phyloP scores from a whole-genome alignment of 2,113 vertebrate species.

The Sturnira hondurensis region DNA sequence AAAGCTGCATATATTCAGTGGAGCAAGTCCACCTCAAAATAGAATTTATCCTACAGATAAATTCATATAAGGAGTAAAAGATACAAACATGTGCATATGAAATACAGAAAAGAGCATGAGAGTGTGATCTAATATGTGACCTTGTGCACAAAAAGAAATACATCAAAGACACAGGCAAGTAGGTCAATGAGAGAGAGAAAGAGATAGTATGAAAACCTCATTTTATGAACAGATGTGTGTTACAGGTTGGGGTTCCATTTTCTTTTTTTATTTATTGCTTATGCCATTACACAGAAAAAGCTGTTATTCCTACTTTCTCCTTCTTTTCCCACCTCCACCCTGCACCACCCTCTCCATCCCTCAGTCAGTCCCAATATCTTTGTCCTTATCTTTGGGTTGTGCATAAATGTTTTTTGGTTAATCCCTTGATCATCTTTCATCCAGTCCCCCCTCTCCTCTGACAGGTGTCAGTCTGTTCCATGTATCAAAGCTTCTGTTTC shows the following conservation, averaged over 20 bases:
- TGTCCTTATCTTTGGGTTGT: too few relatives aligned
- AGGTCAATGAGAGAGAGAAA: neutral
- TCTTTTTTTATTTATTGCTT: too few relatives aligned
- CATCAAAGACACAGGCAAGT: neutral
- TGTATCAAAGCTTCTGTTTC: too few relatives aligned
- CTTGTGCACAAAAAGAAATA: neutral
- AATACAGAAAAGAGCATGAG: neutral
- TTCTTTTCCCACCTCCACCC: too few relatives aligned
- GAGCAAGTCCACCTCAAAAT: neutral
- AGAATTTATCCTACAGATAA: neutral
- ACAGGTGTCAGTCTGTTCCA: too few relatives aligned
- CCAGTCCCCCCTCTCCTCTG: too few relatives aligned
- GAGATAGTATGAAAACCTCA: neutral
- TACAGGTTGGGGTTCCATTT: neutral
- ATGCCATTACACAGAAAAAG: too few relatives aligned
- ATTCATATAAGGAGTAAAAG: neutral
- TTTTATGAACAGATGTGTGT: neutral
- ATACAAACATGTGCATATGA: neutral
- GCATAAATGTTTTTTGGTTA: too few relatives aligned
- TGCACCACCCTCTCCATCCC: too few relatives aligned
- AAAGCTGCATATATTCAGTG: neutral
- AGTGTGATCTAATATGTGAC: neutral
- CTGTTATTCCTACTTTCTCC: too few relatives aligned
- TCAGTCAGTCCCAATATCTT: too few relatives aligned
- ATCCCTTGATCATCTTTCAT: too few relatives aligned